A percentile compares a stretch with the other conserved stretches of the same genome.
These are phyloP conservation scores for Pantherophis guttatus DNA, from an alignment of 2,113 vertebrate genomes.

Conservation along the genomic window DNA sequence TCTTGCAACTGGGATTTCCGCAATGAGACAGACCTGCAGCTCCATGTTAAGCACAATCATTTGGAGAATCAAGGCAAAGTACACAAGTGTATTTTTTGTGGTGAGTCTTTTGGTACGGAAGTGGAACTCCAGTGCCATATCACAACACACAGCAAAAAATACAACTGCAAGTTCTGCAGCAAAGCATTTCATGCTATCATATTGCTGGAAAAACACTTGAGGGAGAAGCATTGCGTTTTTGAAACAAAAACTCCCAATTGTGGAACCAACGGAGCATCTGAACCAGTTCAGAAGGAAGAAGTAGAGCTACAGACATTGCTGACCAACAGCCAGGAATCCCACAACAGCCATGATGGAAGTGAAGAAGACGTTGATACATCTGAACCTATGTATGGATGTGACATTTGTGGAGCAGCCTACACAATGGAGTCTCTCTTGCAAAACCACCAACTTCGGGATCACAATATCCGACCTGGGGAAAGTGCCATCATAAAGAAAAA, in stretches of 20 bases:
- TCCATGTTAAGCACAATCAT: constrained; percentile 96
- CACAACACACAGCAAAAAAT: constrained; percentile 98
- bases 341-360: constrained; percentile 90
- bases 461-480: constrained; percentile 96
- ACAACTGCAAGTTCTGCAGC: constrained; percentile 97
- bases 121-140: constrained; percentile 99
- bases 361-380: constrained; percentile 92
- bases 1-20: constrained; percentile 99
- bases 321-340: constrained; percentile 91
- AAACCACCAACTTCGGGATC: constrained; percentile 95
- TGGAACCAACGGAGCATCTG: constrained; percentile 84
- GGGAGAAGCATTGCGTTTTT: constrained; percentile 93
- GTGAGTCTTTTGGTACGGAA: constrained; percentile 95
- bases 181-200: constrained; percentile 97
- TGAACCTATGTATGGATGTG: constrained; percentile 94
- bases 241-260: constrained; percentile 91
- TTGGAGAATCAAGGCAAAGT: constrained; percentile 91
- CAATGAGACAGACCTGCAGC: constrained; percentile 91
- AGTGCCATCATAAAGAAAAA: constrained; percentile 93
- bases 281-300: constrained; percentile 89
- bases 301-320: constrained; percentile 86
- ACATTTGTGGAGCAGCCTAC: constrained; percentile 97
- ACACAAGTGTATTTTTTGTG: constrained; percentile 96
- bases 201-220: constrained; percentile 91
- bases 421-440: constrained; percentile 97